Evolutionary conservation across 2,888 invertebrate species (phyloP).

Genomic region (Petrophora chlorosata): DNA sequence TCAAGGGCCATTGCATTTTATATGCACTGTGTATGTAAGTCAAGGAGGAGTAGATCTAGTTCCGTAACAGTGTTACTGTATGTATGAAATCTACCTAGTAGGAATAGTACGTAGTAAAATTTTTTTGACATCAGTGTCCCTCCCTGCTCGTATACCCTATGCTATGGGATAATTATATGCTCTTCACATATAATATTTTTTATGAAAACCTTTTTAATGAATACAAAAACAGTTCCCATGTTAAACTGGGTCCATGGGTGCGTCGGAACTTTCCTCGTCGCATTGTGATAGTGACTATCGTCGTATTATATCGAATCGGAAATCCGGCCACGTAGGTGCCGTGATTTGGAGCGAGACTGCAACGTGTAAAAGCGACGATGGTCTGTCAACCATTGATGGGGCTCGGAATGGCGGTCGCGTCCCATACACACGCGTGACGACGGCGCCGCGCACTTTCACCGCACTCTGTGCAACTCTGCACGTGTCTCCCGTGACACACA

Average conservation of each 20-base stretch:
- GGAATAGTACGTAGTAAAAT: too few relatives aligned
- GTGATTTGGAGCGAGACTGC: conserved; percentile 74
- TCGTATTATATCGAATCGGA: conserved; percentile 57
- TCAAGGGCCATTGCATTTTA: not conserved
- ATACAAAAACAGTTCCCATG: conserved; percentile 3
- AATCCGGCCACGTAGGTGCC: conserved; percentile 74
- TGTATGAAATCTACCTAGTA: too few relatives aligned
- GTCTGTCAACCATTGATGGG: conserved; percentile 69
- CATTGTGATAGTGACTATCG: conserved; percentile 27
- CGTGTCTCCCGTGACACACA: conserved; percentile 66
- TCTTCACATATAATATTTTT: too few relatives aligned
- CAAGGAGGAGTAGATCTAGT: too few relatives aligned
- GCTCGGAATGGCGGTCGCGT: conserved; percentile 60
- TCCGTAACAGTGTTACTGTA: too few relatives aligned
- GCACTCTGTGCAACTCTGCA: conserved; percentile 52
- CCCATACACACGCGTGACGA: conserved; percentile 48
- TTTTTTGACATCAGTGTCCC: too few relatives aligned
- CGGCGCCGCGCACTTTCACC: conserved; percentile 69
- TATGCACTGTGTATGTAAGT: too few relatives aligned
- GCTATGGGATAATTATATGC: too few relatives aligned
- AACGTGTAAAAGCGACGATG: conserved; percentile 66
- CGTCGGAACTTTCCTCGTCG: conserved; percentile 26
- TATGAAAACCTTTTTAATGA: too few relatives aligned
- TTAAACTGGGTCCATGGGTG: conserved; percentile 18
- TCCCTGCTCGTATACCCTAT: too few relatives aligned